These are phyloP conservation scores for Rhincodon typus DNA, from an alignment of 2,797 vertebrate species.

Conservation along the genomic window DNA sequence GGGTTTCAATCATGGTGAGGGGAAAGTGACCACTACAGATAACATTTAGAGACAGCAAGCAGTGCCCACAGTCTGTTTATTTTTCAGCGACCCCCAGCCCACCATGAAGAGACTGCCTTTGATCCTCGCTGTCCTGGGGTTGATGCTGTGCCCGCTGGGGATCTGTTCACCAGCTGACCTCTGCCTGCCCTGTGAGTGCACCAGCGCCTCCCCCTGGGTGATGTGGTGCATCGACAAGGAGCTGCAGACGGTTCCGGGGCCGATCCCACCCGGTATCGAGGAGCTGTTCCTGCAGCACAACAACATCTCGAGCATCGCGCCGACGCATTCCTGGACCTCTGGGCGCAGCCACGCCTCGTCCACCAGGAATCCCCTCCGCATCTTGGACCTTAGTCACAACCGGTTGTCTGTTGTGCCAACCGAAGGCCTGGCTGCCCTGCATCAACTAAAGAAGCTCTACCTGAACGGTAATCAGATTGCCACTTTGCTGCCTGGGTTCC, in stretches of 20 bases:
- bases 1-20: too few relatives aligned
- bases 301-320: neutral
- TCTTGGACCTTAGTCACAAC: conserved; percentile 1
- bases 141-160: neutral
- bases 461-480: conserved; percentile 49
- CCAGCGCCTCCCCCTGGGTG: fast-evolving
- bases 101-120: neutral
- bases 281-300: neutral
- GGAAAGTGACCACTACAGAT: neutral
- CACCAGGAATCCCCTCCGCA: fast-evolving
- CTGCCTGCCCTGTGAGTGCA: neutral
- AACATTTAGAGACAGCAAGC: neutral
- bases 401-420: neutral
- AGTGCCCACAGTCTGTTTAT: neutral
- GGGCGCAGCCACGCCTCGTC: fast-evolving
- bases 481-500: conserved; percentile 42
- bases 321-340: neutral
- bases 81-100: neutral
- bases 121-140: neutral
- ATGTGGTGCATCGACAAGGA: neutral
- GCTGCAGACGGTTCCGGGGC: neutral
- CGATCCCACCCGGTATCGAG: neutral
- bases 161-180: neutral
- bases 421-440: neutral
- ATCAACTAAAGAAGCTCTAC: conserved; percentile 48